Percentiles rank a stretch among this genome's conserved stretches.
phyloP scores from a whole-genome alignment of 2,888 invertebrate species.

The Philaethria dido region DNA sequence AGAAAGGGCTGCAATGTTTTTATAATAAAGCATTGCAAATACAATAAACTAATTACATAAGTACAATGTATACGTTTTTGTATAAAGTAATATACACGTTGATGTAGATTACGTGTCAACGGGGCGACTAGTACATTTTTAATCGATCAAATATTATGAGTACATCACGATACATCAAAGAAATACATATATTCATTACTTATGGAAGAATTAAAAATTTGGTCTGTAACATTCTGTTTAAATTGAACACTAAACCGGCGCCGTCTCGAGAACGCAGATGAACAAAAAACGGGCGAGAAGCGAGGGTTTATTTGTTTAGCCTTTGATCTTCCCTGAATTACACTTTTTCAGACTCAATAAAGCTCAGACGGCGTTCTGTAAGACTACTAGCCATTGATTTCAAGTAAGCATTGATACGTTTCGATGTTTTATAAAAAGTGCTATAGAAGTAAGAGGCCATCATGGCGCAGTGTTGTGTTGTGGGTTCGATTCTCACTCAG shows the following conservation, averaged over 20 bases:
- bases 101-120: too few species aligned
- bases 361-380: conserved; percentile 5
- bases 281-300: conserved; percentile 7
- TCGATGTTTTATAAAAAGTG: not conserved
- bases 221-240: not conserved
- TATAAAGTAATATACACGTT: too few species aligned
- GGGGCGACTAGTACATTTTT: too few species aligned
- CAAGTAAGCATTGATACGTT: conserved; percentile 12
- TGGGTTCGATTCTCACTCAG: too few species aligned
- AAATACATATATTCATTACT: not conserved
- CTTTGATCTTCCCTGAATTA: conserved; percentile 27
- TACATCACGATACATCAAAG: too few species aligned
- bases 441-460: too few species aligned
- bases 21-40: too few species aligned
- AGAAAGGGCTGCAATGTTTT: too few species aligned
- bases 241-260: not conserved
- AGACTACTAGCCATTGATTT: conserved; percentile 3
- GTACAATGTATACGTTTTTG: too few species aligned
- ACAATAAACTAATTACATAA: too few species aligned
- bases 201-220: not conserved
- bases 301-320: conserved; percentile 13
- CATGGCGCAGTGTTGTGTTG: too few species aligned
- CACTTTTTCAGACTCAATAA: conserved; percentile 23
- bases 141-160: too few species aligned
- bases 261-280: not conserved